Conservation (phyloP, 2,113 vertebrate species). For the Eonycteris spelaea region DNA sequence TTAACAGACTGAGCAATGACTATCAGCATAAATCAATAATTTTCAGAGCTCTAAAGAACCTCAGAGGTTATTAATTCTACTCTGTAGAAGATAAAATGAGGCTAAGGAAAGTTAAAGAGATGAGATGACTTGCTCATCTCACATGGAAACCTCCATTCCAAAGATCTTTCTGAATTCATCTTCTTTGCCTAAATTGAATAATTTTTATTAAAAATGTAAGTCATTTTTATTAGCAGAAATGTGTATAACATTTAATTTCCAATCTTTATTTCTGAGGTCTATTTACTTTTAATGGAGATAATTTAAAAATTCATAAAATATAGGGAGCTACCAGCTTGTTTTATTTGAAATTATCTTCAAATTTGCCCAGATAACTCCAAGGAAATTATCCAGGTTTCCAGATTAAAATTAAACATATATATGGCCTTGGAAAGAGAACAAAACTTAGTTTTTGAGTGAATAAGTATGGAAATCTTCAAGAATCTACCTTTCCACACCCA, state of each 20-base stretch:
- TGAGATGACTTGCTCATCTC: neutral
- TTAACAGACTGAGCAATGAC: constrained; percentile 21
- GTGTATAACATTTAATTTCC: neutral
- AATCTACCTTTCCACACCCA: neutral
- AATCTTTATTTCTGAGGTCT: neutral
- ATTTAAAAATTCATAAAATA: neutral
- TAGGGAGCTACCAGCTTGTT: neutral
- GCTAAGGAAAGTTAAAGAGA: neutral
- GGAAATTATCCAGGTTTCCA: neutral
- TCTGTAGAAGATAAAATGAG: constrained; percentile 14
- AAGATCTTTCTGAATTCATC: neutral
- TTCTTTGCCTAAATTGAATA: neutral
- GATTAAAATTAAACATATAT: neutral
- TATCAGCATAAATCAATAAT: neutral
- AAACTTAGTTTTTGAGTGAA: neutral
- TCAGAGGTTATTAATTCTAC: neutral
- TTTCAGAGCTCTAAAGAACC: neutral
- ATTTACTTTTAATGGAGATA: neutral
- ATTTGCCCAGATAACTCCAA: neutral
- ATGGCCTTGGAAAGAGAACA: neutral
- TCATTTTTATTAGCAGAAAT: neutral
- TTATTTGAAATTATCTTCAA: neutral
- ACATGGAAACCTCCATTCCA: neutral
- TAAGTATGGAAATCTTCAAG: neutral
- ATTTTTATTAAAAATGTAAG: constrained; percentile 9